Conservation (phyloP, 2,113 vertebrate genomes). For the Numida meleagris region DNA sequence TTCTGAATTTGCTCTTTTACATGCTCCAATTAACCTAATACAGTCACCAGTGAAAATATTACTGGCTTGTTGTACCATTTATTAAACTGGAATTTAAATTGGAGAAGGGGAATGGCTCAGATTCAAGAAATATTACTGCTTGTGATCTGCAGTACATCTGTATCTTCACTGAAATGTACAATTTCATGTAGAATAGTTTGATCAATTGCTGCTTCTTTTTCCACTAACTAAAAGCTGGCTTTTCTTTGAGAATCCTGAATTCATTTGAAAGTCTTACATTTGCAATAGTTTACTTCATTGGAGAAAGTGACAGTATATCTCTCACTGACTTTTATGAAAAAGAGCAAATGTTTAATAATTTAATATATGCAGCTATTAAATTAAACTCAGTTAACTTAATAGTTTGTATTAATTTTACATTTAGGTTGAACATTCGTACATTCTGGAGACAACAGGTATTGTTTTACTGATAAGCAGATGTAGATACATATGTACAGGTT, state of each 20-base stretch:
- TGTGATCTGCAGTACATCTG: neutral
- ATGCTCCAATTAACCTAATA: neutral
- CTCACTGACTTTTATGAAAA: neutral
- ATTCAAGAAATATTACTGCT: neutral
- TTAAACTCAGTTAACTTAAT: neutral
- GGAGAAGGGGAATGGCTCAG: rapidly evolving
- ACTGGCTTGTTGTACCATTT: neutral
- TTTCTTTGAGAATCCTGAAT: neutral
- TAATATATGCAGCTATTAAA: neutral
- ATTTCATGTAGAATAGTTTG: neutral
- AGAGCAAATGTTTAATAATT: neutral
- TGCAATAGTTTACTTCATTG: neutral
- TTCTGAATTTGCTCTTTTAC: neutral
- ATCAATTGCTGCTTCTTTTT: neutral
- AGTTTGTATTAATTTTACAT: conserved; percentile 12
- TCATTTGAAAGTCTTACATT: neutral
- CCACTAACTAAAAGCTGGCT: neutral
- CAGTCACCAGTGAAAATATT: neutral
- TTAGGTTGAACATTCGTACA: neutral
- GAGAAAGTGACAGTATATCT: neutral
- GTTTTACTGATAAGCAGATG: neutral
- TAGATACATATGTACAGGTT: neutral
- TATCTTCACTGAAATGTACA: neutral
- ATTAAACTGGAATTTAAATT: neutral
- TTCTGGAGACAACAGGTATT: neutral